phyloP scores from a whole-genome alignment of 1,140 invertebrate genomes.

The Hirudo medicinalis region DNA sequence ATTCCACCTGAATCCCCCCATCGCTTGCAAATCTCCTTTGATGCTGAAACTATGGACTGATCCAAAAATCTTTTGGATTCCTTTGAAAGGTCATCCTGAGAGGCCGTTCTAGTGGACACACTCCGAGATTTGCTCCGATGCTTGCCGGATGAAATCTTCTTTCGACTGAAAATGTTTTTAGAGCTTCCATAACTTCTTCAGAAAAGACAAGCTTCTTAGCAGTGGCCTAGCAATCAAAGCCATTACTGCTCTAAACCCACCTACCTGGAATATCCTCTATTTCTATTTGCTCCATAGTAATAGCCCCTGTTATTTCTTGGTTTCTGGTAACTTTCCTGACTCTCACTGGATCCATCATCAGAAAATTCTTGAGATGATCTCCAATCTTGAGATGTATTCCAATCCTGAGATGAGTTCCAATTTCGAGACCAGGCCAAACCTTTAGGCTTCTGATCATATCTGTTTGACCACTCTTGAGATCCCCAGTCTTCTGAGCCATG shows the following conservation, averaged over 20 bases:
- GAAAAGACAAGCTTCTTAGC: neutral
- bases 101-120: neutral
- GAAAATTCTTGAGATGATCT: constrained; percentile 3
- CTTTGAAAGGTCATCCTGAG: neutral
- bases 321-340: neutral
- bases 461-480: neutral
- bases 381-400: constrained; percentile 3
- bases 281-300: neutral
- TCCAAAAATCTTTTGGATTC: constrained; percentile 3
- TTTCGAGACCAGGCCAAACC: neutral
- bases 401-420: constrained; percentile 1
- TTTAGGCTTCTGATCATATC: neutral
- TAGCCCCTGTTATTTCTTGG: neutral
- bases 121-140: neutral
- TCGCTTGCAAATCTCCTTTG: constrained; percentile 15
- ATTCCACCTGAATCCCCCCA: constrained; percentile 9
- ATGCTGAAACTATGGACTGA: constrained; percentile 13
- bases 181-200: neutral
- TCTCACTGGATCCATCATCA: constrained; percentile 3
- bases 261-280: neutral
- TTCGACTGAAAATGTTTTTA: constrained; percentile 1
- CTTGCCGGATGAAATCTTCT: neutral
- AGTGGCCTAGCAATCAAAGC: no score
- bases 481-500: constrained; percentile 12
- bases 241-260: no score